Conservation (phyloP, 2,113 vertebrate genomes). For the Onychostoma macrolepis region DNA sequence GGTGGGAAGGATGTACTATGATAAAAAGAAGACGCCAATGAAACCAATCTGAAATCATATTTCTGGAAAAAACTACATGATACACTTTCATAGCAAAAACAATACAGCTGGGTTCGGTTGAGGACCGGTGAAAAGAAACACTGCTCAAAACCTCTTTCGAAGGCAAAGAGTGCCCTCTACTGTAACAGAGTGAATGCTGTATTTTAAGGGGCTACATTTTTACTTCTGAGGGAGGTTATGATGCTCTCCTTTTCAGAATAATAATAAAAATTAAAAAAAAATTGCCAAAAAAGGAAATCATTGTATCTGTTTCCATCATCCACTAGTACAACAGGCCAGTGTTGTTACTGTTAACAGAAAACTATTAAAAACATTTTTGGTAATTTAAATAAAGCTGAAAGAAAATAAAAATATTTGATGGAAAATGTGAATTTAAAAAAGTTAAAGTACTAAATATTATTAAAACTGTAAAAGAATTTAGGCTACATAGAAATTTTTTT, state of each 20-base stretch:
- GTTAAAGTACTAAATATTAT: neutral
- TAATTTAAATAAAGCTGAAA: neutral
- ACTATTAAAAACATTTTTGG: neutral
- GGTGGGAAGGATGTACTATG: slow-evolving; percentile 92
- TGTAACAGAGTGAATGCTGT: slow-evolving; percentile 41
- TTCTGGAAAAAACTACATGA: neutral
- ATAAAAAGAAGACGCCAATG: slow-evolving; percentile 37
- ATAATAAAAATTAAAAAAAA: no score
- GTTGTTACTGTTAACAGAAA: neutral
- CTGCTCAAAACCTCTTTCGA: neutral
- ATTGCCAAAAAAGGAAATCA: neutral
- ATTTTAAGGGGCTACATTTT: neutral
- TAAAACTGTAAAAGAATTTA: neutral
- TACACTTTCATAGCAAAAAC: neutral
- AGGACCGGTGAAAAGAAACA: neutral
- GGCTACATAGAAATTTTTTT: neutral
- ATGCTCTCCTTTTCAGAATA: neutral
- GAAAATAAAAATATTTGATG: neutral
- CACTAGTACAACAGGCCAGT: neutral
- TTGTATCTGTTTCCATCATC: neutral
- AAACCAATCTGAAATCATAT: neutral
- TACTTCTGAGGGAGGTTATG: neutral
- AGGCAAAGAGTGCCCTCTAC: slow-evolving; percentile 56
- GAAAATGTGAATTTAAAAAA: neutral
- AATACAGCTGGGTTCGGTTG: neutral